These are phyloP conservation scores for Sinocyclocheilus grahami DNA, from an alignment of 2,113 vertebrate genomes.

Conservation along the genomic window DNA sequence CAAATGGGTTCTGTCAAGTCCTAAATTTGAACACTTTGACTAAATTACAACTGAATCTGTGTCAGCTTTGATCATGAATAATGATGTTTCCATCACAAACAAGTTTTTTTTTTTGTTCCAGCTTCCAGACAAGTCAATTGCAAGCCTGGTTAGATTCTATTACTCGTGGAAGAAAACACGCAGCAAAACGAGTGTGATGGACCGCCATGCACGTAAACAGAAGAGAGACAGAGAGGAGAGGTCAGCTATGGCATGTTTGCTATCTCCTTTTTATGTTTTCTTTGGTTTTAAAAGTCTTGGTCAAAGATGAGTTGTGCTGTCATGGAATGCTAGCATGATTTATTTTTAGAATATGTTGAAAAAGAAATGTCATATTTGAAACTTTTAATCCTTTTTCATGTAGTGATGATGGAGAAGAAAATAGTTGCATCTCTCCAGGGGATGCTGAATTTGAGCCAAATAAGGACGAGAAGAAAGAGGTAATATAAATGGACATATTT, in stretches of 20 bases:
- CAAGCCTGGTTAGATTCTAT: slow-evolving; percentile 95
- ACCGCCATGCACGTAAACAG: slow-evolving; percentile 91
- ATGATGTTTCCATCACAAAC: neutral
- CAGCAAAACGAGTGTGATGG: slow-evolving; percentile 96
- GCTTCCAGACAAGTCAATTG: slow-evolving; percentile 95
- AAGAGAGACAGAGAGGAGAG: slow-evolving; percentile 91
- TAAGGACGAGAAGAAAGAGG: slow-evolving; percentile 93
- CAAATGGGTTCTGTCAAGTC: slow-evolving; percentile 17
- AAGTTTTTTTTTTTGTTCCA: slow-evolving; percentile 60
- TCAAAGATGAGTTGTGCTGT: neutral
- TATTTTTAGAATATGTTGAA: slow-evolving; percentile 22
- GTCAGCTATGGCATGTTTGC: slow-evolving; percentile 67
- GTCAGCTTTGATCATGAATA: slow-evolving; percentile 9
- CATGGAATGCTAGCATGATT: neutral
- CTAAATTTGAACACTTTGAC: neutral
- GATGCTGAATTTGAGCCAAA: slow-evolving; percentile 82
- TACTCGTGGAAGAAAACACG: slow-evolving; percentile 99
- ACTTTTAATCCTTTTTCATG: slow-evolving; percentile 49
- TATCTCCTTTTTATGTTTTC: neutral
- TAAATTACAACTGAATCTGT: neutral
- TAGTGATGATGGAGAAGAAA: slow-evolving; percentile 89
- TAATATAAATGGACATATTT: slow-evolving; percentile 48
- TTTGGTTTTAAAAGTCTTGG: neutral
- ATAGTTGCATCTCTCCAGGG: slow-evolving; percentile 75
- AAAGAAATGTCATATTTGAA: neutral